Percentiles rank a stretch among this genome's conserved stretches.
Conservation (phyloP, 1,140 invertebrate species). For the Argopecten irradians region DNA sequence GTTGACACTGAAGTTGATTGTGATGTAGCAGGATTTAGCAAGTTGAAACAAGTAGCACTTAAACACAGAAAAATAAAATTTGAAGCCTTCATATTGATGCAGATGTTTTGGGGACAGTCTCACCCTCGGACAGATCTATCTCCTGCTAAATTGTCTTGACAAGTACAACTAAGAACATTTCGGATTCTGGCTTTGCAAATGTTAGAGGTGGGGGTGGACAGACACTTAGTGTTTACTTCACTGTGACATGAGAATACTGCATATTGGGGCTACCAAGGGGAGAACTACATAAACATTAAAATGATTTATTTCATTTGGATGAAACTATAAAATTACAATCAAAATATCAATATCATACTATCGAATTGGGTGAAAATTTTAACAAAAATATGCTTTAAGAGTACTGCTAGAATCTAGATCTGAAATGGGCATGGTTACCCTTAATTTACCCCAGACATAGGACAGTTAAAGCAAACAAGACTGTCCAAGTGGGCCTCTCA, state of each 20-base stretch:
- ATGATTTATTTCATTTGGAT: neutral
- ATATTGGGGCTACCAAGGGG: neutral
- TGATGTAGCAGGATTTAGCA: neutral
- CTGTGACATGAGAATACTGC: neutral
- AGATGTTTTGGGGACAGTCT: neutral
- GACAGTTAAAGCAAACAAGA: neutral
- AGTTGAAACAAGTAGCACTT: neutral
- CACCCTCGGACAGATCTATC: neutral
- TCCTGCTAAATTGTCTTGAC: neutral
- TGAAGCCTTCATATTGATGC: neutral
- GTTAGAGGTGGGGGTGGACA: constrained; percentile 4
- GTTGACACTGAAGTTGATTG: too few relatives aligned
- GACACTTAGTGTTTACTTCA: neutral
- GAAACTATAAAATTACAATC: neutral
- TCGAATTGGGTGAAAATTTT: neutral
- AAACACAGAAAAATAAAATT: neutral
- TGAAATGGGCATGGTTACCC: neutral
- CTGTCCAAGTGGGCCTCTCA: neutral
- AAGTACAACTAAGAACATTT: neutral
- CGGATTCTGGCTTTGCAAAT: neutral
- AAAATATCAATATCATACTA: neutral
- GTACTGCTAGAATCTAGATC: neutral
- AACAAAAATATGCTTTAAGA: neutral
- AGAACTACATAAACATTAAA: neutral
- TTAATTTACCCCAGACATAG: neutral